These are phyloP conservation scores for Scomber scombrus DNA, from an alignment of 2,113 vertebrate species.

Conservation along the genomic window DNA sequence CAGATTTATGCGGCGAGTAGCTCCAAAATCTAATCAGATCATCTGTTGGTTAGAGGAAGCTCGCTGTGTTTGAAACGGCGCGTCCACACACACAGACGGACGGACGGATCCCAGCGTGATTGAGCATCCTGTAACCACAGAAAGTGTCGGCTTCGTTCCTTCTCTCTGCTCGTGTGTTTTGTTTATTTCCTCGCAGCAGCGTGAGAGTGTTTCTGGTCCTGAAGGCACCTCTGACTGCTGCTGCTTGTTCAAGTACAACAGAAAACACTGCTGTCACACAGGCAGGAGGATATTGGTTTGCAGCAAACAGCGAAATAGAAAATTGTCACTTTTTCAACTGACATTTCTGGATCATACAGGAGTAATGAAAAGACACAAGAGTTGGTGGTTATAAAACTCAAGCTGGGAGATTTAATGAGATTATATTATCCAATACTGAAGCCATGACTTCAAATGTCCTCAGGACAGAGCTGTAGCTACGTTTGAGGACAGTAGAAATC, in stretches of 20 bases:
- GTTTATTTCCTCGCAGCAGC: conserved; percentile 10
- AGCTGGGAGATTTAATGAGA: background rate
- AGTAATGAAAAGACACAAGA: background rate
- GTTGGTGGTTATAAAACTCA: background rate
- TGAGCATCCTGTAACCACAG: background rate
- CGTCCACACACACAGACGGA: background rate
- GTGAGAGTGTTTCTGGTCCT: conserved; percentile 21
- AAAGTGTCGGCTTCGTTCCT: background rate
- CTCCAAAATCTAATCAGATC: conserved; percentile 34
- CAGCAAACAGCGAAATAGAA: conserved; percentile 9
- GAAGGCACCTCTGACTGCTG: conserved; percentile 32
- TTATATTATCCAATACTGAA: background rate
- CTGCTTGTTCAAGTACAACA: conserved; percentile 31
- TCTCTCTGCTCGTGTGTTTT: background rate
- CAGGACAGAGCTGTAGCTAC: too few species aligned
- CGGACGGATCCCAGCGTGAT: background rate
- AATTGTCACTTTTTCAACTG: conserved; percentile 17
- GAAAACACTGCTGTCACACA: conserved; percentile 34
- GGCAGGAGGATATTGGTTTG: background rate
- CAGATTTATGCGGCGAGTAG: conserved; percentile 34
- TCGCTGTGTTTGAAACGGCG: background rate
- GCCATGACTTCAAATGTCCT: too few species aligned
- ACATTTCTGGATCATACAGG: conserved; percentile 11
- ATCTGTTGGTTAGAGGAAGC: conserved; percentile 15
- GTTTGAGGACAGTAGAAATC: too few species aligned